These are phyloP conservation scores for Gonocerus acuteangulatus DNA, from an alignment of 2,888 invertebrate species.

Conservation along the genomic window DNA sequence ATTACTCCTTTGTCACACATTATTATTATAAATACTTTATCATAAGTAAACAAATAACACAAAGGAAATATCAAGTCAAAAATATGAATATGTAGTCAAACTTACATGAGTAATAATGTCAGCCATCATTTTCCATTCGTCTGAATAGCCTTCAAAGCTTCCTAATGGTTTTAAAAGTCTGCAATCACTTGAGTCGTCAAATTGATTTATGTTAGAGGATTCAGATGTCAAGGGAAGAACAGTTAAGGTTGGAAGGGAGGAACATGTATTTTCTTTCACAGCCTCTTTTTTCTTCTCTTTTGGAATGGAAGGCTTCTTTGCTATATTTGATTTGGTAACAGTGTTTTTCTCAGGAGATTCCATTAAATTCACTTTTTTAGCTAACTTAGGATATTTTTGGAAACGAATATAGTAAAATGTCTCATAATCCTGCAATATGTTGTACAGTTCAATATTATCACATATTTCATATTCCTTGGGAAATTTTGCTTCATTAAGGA, in stretches of 20 bases:
- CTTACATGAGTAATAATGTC: constrained; percentile 58
- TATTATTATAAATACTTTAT: no score
- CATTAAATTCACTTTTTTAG: not conserved
- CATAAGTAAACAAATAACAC: no score
- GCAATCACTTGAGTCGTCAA: not conserved
- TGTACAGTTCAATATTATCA: constrained; percentile 85
- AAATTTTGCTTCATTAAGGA: constrained; percentile 66
- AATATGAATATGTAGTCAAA: no score
- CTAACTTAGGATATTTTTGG: constrained; percentile 76
- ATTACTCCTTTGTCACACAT: no score
- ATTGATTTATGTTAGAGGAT: not conserved
- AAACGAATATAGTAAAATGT: constrained; percentile 78
- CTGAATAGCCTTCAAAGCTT: constrained; percentile 35
- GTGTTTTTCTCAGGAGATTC: not conserved
- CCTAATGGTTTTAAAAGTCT: constrained; percentile 41
- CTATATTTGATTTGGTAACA: not conserved
- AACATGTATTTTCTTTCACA: not conserved
- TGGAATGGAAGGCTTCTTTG: constrained; percentile 8
- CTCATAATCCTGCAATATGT: constrained; percentile 80
- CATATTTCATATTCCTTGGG: constrained; percentile 65
- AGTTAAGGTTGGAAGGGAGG: not conserved
- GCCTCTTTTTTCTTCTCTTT: constrained; percentile 31
- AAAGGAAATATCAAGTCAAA: no score
- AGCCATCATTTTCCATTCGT: constrained; percentile 58
- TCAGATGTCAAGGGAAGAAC: not conserved